A percentile compares a stretch with the other conserved stretches of the same genome.
These are phyloP conservation scores for Cephus sareptanus DNA, from an alignment of 2,888 invertebrate genomes.

Conservation along the genomic window DNA sequence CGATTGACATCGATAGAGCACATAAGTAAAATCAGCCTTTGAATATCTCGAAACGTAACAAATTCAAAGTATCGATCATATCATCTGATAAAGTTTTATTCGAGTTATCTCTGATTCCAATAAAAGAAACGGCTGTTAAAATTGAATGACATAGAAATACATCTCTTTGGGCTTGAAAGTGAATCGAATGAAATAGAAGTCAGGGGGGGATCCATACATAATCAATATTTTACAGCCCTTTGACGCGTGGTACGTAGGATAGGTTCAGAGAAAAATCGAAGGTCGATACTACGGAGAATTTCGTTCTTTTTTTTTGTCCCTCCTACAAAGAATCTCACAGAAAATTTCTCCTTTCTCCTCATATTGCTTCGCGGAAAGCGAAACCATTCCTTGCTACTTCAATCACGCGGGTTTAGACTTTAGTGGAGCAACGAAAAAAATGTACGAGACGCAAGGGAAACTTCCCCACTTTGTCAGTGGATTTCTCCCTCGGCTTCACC, in stretches of 20 bases:
- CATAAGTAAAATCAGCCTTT: neutral
- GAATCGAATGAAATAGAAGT: neutral
- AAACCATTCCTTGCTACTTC: constrained; percentile 1
- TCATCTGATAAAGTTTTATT: neutral
- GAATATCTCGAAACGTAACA: neutral
- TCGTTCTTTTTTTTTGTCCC: neutral
- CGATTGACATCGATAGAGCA: neutral
- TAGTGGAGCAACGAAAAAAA: constrained; percentile 47
- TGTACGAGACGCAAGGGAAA: constrained; percentile 51
- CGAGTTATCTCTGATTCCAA: neutral
- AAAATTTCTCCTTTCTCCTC: neutral
- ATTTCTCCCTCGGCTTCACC: constrained; percentile 27
- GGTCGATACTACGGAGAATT: neutral
- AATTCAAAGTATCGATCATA: neutral
- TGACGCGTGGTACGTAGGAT: neutral
- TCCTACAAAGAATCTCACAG: too few relatives aligned
- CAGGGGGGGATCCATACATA: neutral
- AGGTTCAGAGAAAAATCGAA: neutral
- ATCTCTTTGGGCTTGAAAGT: neutral
- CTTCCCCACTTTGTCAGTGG: constrained; percentile 50
- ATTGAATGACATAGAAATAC: neutral
- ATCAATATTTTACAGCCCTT: neutral
- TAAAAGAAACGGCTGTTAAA: neutral
- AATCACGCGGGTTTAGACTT: constrained; percentile 44
- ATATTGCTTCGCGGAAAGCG: neutral